phyloP scores from a whole-genome alignment of 1,140 invertebrate genomes.

The Oncopeltus fasciatus region DNA sequence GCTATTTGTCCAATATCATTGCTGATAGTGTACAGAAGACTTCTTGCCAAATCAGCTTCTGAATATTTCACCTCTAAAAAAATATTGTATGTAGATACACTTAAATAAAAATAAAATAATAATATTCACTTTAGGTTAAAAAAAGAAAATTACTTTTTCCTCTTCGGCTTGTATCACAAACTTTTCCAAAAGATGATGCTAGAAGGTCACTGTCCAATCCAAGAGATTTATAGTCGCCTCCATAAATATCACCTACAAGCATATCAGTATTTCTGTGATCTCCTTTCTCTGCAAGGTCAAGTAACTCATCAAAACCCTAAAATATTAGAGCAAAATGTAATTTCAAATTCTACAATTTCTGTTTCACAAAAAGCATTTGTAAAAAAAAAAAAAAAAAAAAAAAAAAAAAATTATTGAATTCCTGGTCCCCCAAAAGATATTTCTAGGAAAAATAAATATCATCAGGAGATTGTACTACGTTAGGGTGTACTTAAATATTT shows the following conservation, averaged over 20 bases:
- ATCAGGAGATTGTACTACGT: too few relatives aligned
- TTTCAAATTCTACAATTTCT: too few relatives aligned
- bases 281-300: slow-evolving; percentile 52
- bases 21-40: slow-evolving; percentile 55
- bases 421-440: too few relatives aligned
- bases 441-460: too few relatives aligned
- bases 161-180: slow-evolving; percentile 18
- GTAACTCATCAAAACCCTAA: slow-evolving; percentile 55
- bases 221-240: slow-evolving; percentile 42
- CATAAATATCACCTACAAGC: slow-evolving; percentile 63
- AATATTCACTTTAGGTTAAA: too few relatives aligned
- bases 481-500: too few relatives aligned
- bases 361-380: too few relatives aligned
- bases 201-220: slow-evolving; percentile 54
- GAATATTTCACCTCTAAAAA: slow-evolving; percentile 29
- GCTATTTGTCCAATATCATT: slow-evolving; percentile 68
- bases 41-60: slow-evolving; percentile 53
- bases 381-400: too few relatives aligned
- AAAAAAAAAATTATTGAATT: too few relatives aligned
- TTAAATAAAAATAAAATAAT: too few relatives aligned
- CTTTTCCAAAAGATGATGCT: slow-evolving; percentile 63
- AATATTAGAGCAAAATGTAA: too few relatives aligned
- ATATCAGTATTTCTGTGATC: slow-evolving; percentile 61
- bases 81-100: too few relatives aligned
- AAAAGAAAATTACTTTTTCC: neutral